A percentile compares a stretch with the other conserved stretches of the same genome.
These are phyloP conservation scores for Platysteira castanea DNA, from an alignment of 2,113 vertebrate genomes.

Conservation along the genomic window DNA sequence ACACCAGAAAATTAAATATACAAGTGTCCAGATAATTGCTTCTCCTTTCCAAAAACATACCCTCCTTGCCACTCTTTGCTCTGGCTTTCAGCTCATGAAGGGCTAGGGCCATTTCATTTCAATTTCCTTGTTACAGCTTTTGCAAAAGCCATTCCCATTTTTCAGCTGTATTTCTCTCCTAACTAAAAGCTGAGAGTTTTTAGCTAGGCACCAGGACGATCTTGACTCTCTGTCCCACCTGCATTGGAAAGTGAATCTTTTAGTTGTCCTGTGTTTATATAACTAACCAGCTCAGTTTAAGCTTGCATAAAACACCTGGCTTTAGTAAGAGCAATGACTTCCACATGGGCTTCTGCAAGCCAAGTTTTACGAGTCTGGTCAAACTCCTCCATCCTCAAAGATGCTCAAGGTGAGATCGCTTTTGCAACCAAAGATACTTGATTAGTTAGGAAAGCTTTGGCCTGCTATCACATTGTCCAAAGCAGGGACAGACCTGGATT, in stretches of 20 bases:
- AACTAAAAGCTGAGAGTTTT: not conserved
- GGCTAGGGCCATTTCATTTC: not conserved
- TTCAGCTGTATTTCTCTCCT: not conserved
- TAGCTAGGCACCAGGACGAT: not conserved
- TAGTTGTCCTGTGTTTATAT: not conserved
- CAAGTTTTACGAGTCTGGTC: not conserved
- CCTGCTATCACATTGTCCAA: not conserved
- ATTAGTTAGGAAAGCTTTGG: not conserved
- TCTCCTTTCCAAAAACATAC: not conserved
- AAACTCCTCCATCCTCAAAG: not conserved
- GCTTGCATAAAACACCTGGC: not conserved
- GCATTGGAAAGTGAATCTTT: not conserved
- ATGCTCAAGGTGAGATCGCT: not conserved
- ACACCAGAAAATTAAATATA: not conserved
- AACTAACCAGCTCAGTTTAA: not conserved
- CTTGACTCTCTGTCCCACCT: not conserved
- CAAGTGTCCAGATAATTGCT: not conserved
- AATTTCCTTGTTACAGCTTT: not conserved
- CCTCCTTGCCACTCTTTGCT: not conserved
- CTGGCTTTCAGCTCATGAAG: not conserved
- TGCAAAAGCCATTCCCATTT: not conserved
- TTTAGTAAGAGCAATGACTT: not conserved
- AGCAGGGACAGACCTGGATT: not conserved
- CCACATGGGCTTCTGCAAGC: not conserved
- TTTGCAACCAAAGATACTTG: not conserved